Evolutionary conservation across 2,888 invertebrate genomes (phyloP).

Genomic region (Dinocampus coccinellae): DNA sequence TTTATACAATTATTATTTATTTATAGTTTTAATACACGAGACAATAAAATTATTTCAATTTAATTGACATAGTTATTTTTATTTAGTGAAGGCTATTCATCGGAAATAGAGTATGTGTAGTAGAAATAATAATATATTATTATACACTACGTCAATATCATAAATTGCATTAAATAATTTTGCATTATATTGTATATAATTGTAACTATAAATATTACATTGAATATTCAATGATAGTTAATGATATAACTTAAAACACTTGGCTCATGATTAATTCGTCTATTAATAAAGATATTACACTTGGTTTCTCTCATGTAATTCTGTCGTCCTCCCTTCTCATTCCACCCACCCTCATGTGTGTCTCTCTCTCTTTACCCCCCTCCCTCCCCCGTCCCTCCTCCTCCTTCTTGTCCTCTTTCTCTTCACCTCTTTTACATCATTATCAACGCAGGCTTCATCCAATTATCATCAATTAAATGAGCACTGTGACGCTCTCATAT

Average conservation of each 20-base stretch:
- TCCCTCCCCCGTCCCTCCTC: no score
- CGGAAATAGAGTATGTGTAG: background rate
- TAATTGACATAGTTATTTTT: background rate
- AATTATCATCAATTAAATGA: constrained; percentile 29
- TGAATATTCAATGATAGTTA: background rate
- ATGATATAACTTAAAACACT: background rate
- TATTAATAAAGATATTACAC: constrained; percentile 20
- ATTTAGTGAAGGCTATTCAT: background rate
- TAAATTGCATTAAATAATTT: background rate
- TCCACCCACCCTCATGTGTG: no score
- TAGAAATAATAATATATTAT: background rate
- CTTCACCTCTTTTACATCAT: no score
- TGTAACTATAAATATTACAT: background rate
- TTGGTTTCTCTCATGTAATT: constrained; percentile 10
- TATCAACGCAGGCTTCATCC: constrained; percentile 18
- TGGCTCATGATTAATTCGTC: background rate
- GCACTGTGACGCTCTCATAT: background rate
- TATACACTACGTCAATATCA: background rate
- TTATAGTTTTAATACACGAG: background rate
- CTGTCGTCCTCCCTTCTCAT: background rate
- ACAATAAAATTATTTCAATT: background rate
- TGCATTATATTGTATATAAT: no score
- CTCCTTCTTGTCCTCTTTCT: no score
- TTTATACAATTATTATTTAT: background rate
- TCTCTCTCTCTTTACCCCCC: no score